Evolutionary conservation across 2,797 vertebrate genomes (phyloP), one percentile per base, ranked within the genome.

Genomic region (Enteromius afrohamiltoni): DNA sequence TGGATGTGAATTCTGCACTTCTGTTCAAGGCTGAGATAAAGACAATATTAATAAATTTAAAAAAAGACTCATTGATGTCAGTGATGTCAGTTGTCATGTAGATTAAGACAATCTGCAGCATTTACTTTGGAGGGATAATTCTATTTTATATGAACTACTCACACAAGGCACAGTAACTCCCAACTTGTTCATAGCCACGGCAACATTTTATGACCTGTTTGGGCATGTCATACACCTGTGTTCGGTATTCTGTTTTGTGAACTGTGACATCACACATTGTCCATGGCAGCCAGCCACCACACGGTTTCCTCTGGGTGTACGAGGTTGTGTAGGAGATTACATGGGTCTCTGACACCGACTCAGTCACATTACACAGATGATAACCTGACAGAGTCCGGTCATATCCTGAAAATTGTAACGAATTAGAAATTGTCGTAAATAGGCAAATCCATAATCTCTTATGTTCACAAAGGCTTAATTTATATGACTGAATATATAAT

Each of bases 281-380:
- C 95, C 94, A 96, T 0, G 93, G 95, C 55, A 97, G 91, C 97
- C 97, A 98, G 19, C 94, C 95, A 0, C 95, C 94, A 23, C 96
- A 98, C 17, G 89, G 85, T 3, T 85, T 88, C 1, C 64, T 92
- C 86, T 89, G 91, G 16, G 89, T 89, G 3, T 91, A 94, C 0
- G 95, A 91, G 4, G 90, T 91, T 45, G 89, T 90, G 47, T 93
- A 93, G 1, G 93, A 83, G 83, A 94, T 90, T 85, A 94, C 83
- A 85, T 88, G 93, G 78, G 89, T 92, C 81, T 95, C 90, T 0
- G 6, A 92, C 74, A 68, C 92, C 0, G 90, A 95, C 88, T 94
- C 82, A 0, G 86, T 95, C 74, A 85, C 84, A 79, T 91, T 81
- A 89, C 97, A 98, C 6, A 97, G 91, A 65, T 96, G 96, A 87